Conservation (phyloP, 2,797 vertebrate species). For the Phrynocephalus forsythii region DNA sequence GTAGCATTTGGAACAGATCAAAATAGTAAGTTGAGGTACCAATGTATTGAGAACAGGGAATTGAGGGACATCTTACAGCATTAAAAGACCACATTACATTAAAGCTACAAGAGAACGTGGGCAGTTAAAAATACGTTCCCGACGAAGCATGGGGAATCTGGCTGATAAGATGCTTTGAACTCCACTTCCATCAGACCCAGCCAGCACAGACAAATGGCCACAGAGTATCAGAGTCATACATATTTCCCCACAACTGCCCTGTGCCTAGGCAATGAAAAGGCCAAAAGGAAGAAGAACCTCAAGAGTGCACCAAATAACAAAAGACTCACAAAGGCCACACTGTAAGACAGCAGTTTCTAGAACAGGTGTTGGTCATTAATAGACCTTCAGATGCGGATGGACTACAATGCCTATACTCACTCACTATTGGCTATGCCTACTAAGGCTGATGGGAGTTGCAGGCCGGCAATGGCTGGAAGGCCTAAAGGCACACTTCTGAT, state of each 20-base stretch:
- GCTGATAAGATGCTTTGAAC: background rate
- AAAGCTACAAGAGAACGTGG: no score
- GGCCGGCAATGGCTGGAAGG: background rate
- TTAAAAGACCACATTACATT: no score
- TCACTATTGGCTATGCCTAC: background rate
- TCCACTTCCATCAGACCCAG: background rate
- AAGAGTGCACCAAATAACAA: background rate
- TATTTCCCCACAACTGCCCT: no score
- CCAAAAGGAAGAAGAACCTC: background rate
- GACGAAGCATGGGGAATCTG: background rate
- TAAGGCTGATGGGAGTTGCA: background rate
- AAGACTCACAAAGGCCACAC: background rate
- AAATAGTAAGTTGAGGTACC: no score
- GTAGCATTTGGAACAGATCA: no score
- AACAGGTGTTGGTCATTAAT: background rate
- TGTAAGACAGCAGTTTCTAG: background rate
- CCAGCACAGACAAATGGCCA: background rate
- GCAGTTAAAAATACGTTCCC: background rate
- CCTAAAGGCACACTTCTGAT: background rate
- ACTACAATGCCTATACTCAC: background rate
- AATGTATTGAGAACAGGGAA: no score
- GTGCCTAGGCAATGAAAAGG: background rate
- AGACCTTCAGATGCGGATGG: background rate
- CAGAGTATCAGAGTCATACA: no score
- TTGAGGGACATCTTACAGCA: no score